Percentiles rank a stretch among this genome's conserved stretches.
Conservation (phyloP, 2,797 vertebrate genomes). For the Sebastes baramenuke region DNA sequence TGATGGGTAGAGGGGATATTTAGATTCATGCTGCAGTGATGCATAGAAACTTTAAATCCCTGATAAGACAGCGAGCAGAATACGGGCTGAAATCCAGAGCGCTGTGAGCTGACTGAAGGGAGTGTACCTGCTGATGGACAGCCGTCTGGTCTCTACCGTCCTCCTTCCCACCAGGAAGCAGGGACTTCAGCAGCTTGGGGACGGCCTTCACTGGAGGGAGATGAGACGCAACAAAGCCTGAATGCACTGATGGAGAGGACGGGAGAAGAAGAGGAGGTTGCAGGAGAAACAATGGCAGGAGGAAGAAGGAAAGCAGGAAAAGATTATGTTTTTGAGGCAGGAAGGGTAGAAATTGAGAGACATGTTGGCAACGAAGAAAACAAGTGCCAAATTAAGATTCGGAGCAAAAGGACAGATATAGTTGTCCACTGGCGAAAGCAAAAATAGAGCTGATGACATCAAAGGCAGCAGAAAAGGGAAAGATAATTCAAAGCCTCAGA, state of each 20-base stretch:
- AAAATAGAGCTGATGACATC: conserved; percentile 5
- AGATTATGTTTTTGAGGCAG: neutral
- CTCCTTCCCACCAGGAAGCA: conserved; percentile 87
- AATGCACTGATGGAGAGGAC: conserved; percentile 68
- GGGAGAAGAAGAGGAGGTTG: neutral
- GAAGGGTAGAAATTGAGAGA: neutral
- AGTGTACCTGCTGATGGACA: conserved; percentile 87
- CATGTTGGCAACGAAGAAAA: conserved; percentile 1
- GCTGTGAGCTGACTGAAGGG: neutral
- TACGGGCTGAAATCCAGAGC: neutral
- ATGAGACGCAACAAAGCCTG: conserved; percentile 86
- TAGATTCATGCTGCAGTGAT: conserved; percentile 34
- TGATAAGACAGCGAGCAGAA: conserved; percentile 4
- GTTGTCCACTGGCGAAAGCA: neutral
- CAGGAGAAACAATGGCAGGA: conserved; percentile 5
- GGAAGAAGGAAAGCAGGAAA: neutral
- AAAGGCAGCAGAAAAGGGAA: conserved; percentile 7
- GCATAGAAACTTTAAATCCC: conserved; percentile 32
- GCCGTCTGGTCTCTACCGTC: conserved; percentile 81
- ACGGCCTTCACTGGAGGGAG: conserved; percentile 89
- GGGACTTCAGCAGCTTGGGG: conserved; percentile 93
- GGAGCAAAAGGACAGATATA: conserved; percentile 1
- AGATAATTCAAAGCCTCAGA: neutral
- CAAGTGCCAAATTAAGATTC: conserved; percentile 14
- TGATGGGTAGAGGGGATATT: conserved; percentile 36